Evolutionary conservation across 2,888 invertebrate species (phyloP), one percentile per base, ranked within the genome.

Genomic region (Venusia cambrica): DNA sequence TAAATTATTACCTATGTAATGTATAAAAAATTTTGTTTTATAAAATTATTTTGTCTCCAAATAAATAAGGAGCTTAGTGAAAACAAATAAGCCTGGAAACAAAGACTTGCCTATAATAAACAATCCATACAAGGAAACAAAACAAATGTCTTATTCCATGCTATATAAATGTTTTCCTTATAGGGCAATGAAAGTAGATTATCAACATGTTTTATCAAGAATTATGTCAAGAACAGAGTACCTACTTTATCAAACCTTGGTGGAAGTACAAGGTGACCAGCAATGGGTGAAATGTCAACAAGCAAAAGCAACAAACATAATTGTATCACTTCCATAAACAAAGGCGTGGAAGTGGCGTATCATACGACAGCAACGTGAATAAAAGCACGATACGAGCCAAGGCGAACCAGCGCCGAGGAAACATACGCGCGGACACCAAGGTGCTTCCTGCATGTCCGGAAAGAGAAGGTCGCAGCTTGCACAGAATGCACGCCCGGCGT

Each of bases 391-490:
- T 62, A 64, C 60, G 55, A 58, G 63, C 65, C 85, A 85, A 87
- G 87, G 87, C 70, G 55, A 87, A 64, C 87, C 56, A 65, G 71
- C 56, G 62, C 63, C 61, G 73, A 80, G 84, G 83, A 85, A 84
- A 83, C 69, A 69, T 64, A 75, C 65, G 57, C 75, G 63, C 76
- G 72, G 76, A 78, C 71, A 75, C 54, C 88, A 88, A 88, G 88
- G 88, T 68, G 68, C 81, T 88, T 88, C 88, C 88, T 87, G 75
- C 74, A 81, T 77, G 77, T 76, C 84, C 85, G 85, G 87, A 83
- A 80, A 76, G 73, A 83, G 83, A 87, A 87, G 87, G 88, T 85
- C 83, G 73, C 57, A 70, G 55, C 73, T 74, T 74, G 73, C 76
- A 77, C 65, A 72, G 77, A 75, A 78, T 76, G 75, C 72, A 73